Base-by-base conservation (phyloP, 2,888 invertebrate species). In the Crematogaster levior region DNA sequence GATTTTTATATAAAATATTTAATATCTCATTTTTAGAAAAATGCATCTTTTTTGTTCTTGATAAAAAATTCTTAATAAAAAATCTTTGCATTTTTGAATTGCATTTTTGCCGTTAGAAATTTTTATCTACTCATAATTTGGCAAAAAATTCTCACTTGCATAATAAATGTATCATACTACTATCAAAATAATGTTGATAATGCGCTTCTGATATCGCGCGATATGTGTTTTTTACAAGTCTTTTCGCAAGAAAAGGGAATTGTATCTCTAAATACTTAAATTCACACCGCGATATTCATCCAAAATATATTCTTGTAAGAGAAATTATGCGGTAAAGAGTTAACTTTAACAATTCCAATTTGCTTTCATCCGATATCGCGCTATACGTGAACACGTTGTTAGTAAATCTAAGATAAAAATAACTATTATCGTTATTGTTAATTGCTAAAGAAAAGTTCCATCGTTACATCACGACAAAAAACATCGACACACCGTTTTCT, bases 281-380 rank as follows among this genome's bases (percentile, higher is more conserved):
- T n/a, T n/a, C 27, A 15, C n/a, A 24, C 18, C 56, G 9, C 15
- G 34, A 27, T 30, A 12, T 7, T 72, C 37, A 43, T 58, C 15
- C 18, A 48, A 56, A 56, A 34, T 70, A 70, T 56, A 46, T 56
- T 12, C 34, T 66, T 53, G 18, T 30, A 27, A 15, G 21, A 56
- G n/a, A 70, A 56, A 56, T 79, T 43, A 70, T 56, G 77, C 77
- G 77, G 72, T 70, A 79, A 79, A 79, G 77, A 79, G 77, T 79
- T 56, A 70, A 70, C 18, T 34, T 43, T 79, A 34, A 27, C 43
- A 56, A 53, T 18, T 40, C 30, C 30, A 9, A 21, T 21, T 18
- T 18, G 56, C 40, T 30, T 27, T 18, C 21, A 53, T 30, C 21
- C 43, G 40, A 43, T 51, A 30, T 7, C 21, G 75, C 51, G 5